Base-by-base conservation (phyloP, 2,113 vertebrate genomes). In the Rhineura floridana region DNA sequence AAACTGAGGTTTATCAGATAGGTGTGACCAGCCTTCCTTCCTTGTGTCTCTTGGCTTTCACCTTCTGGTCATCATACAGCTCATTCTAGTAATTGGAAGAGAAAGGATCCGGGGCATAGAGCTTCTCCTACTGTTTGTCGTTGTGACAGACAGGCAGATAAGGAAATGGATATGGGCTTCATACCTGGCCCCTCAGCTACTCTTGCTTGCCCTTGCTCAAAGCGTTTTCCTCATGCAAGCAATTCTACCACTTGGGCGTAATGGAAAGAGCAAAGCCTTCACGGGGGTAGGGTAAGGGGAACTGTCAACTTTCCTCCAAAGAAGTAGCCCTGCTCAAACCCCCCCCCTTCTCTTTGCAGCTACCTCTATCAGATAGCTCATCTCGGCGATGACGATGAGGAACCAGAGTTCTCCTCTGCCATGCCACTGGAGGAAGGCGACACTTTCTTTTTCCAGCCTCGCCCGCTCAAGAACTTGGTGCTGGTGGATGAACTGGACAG, bases 351-450 rank as follows among this genome's bases (percentile, higher is more conserved):
- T 89, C 2, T 91, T 59, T 72, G 1, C 80, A 99, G 98, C 95
- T 99, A 99, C 91, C 97, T 99, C 83, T 99, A 99, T 96, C 99
- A 99, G 85, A 99, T 99, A 50, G 99, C 99, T 83, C 99, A 99
- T 93, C 94, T 99, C 94, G 99, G 99, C 7, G 99, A 99, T 0
- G 99, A 99, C 13, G 99, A 99, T 6, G 99, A 99, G 10, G 99
- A 99, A 88, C 99, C 99, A 0, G 99, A 99, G 95, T 99, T 99
- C 95, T 99, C 99, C 46, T 99, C 99, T 84, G 99, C 99, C 3
- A 99, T 99, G 99, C 99, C 99, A 7, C 92, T 99, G 90, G 99
- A 99, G 90, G 99, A 99, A 88, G 99, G 99, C 86, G 99, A 99
- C 89, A 99, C 99, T 0, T 99, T 99, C 96, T 99, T 99, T 93